These are phyloP conservation scores for Corvus moneduloides DNA, from an alignment of 2,113 vertebrate species.

Conservation along the genomic window DNA sequence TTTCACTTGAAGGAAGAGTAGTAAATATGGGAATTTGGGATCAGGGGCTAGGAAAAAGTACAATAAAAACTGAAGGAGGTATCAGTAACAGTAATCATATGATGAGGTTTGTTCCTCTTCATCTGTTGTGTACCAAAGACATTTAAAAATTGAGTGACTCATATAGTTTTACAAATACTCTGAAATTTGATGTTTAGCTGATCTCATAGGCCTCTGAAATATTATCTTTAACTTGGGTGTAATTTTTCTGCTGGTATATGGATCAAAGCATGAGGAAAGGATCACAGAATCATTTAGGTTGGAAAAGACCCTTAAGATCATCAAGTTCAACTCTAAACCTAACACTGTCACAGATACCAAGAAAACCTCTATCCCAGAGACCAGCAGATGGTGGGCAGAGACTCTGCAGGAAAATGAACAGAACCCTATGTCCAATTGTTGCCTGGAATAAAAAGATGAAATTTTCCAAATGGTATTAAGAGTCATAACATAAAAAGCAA, in stretches of 20 bases:
- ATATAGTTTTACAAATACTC: neutral
- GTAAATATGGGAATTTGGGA: neutral
- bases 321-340: neutral
- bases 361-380: neutral
- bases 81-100: neutral
- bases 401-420: neutral
- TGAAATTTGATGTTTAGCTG: neutral
- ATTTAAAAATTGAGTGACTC: neutral
- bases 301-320: neutral
- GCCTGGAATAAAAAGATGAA: neutral
- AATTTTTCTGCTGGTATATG: neutral
- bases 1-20: neutral
- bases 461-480: neutral
- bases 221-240: neutral
- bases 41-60: neutral
- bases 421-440: neutral
- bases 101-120: neutral
- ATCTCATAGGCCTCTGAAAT: neutral
- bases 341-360: neutral
- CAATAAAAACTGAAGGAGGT: neutral
- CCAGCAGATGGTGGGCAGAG: neutral
- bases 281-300: neutral
- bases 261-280: neutral
- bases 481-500: neutral
- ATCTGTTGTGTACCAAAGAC: neutral